phyloP scores from a whole-genome alignment of 2,113 vertebrate genomes.

The Petaurus breviceps region DNA sequence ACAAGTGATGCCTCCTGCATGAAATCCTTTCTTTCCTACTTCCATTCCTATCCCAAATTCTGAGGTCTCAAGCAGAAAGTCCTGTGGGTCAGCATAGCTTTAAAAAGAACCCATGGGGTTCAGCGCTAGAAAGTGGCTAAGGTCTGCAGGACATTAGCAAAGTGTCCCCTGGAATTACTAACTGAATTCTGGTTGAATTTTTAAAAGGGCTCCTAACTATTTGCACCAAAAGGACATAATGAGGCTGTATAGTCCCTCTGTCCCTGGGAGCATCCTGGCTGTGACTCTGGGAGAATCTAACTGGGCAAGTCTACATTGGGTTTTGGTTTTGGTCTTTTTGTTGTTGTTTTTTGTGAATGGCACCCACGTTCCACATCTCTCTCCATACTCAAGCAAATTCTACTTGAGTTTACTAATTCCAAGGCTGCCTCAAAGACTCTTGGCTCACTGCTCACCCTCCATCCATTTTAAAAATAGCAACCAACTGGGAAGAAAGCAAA shows the following conservation, averaged over 20 bases:
- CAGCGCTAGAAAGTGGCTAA: not conserved
- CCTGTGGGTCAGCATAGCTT: not conserved
- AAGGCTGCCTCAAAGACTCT: not conserved
- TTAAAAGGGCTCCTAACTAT: not conserved
- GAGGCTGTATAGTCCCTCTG: not conserved
- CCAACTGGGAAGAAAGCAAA: not conserved
- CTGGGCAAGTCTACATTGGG: not conserved
- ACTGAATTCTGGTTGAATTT: not conserved
- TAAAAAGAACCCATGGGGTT: not conserved
- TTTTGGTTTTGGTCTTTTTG: no score
- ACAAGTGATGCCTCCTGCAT: not conserved
- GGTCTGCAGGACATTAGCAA: not conserved
- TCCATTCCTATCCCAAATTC: not conserved
- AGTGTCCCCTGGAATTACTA: not conserved
- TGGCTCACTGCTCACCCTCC: not conserved
- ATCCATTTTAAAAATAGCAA: not conserved
- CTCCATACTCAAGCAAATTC: not conserved
- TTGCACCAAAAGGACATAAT: not conserved
- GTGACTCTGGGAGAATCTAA: not conserved
- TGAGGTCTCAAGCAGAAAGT: not conserved
- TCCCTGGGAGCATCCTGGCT: not conserved
- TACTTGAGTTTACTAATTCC: not conserved
- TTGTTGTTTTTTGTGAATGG: not conserved
- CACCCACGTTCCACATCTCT: not conserved
- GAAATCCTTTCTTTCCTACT: not conserved